Evolutionary conservation across 2,888 invertebrate genomes (phyloP).

Genomic region (Eilema sororculum): DNA sequence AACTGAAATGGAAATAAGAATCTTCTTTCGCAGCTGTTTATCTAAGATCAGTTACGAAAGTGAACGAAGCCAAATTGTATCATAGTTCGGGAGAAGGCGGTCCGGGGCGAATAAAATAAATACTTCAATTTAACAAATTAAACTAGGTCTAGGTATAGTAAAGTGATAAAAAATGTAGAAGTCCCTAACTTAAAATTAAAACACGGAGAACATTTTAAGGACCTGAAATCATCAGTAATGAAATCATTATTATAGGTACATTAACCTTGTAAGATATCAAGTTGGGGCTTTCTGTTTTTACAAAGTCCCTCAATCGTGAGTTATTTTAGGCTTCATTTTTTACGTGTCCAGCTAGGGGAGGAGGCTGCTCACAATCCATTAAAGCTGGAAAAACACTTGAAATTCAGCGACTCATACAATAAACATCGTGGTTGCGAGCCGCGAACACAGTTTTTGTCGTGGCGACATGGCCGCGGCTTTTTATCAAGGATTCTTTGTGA

Average conservation of each 20-base stretch:
- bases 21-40: too few species aligned
- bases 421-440: constrained; percentile 73
- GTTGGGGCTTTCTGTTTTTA: constrained; percentile 15
- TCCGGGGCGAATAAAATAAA: too few species aligned
- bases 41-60: too few species aligned
- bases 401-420: constrained; percentile 85
- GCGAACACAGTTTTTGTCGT: constrained; percentile 68
- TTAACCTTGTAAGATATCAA: neutral
- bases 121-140: too few species aligned
- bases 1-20: too few species aligned
- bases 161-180: too few species aligned
- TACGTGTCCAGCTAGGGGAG: constrained; percentile 49
- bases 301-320: constrained; percentile 18
- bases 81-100: too few species aligned
- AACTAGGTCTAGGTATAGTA: too few species aligned
- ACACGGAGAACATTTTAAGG: too few species aligned
- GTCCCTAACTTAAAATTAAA: too few species aligned
- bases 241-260: neutral
- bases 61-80: too few species aligned
- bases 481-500: constrained; percentile 58
- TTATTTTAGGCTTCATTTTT: constrained; percentile 57
- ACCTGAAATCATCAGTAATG: neutral
- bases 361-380: constrained; percentile 77
- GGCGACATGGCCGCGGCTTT: constrained; percentile 65
- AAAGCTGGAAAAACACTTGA: constrained; percentile 82